Conservation (phyloP, 37 sponge, comb jelly and placozoan species). For the Dysidea cf. avara region DNA sequence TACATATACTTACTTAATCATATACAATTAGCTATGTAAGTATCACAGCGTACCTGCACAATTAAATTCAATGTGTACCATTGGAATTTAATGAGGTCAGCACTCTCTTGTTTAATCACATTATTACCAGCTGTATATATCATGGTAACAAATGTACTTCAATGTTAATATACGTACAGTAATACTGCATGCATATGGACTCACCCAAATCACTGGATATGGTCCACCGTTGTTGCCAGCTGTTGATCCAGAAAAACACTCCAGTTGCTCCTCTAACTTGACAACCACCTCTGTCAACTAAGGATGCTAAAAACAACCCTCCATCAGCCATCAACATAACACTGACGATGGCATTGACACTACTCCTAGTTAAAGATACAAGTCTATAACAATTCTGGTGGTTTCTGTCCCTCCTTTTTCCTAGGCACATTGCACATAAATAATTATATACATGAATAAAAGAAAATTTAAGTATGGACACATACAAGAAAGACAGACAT, state of each 20-base stretch:
- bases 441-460: too few species aligned
- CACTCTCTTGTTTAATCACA: not conserved
- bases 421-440: too few species aligned
- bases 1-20: not conserved
- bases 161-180: not conserved
- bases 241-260: conserved; percentile 58
- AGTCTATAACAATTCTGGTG: too few species aligned
- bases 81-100: not conserved
- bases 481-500: too few species aligned
- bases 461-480: too few species aligned
- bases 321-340: conserved; percentile 12
- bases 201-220: conserved; percentile 63
- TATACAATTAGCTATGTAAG: too few species aligned
- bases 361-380: conserved; percentile 6
- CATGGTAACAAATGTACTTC: not conserved
- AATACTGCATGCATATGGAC: not conserved
- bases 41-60: conserved; percentile 20
- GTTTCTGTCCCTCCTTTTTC: too few species aligned
- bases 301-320: conserved; percentile 62
- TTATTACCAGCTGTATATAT: conserved; percentile 22
- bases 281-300: conserved; percentile 68
- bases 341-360: conserved; percentile 27
- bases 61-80: conserved; percentile 30
- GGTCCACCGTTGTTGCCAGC: conserved; percentile 25
- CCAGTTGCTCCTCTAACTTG: conserved; percentile 40